Percentiles rank a stretch among this genome's conserved stretches.
Evolutionary conservation across 2,888 invertebrate genomes (phyloP).

Genomic region (Zygothrica quintamaculata): DNA sequence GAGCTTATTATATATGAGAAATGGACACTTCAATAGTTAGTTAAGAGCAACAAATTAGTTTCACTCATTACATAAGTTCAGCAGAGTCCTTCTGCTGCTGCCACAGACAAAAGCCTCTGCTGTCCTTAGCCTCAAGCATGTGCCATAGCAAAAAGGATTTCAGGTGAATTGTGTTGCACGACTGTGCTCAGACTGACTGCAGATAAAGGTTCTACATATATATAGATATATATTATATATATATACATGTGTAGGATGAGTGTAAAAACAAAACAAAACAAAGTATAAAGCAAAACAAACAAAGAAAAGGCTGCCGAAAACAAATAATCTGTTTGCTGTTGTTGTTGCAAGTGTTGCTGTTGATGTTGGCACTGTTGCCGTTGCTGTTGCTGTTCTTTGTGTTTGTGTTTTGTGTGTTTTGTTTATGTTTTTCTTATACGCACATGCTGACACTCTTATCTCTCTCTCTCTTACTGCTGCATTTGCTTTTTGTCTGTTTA

Average conservation of each 20-base stretch:
- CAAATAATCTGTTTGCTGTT: conserved; percentile 72
- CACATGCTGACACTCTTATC: conserved; percentile 39
- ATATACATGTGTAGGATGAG: too few relatives aligned
- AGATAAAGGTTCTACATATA: conserved; percentile 44
- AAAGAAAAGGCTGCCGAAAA: conserved; percentile 74
- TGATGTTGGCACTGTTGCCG: conserved; percentile 28
- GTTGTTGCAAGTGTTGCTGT: conserved; percentile 34
- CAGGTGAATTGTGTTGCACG: conserved; percentile 31
- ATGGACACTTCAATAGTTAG: conserved; percentile 1
- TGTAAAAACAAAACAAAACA: conserved; percentile 8
- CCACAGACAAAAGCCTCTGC: conserved; percentile 11
- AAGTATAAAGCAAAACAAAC: conserved; percentile 39
- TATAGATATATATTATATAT: too few relatives aligned
- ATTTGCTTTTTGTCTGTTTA: conserved; percentile 66
- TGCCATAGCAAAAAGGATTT: conserved; percentile 36
- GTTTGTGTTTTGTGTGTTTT: conserved; percentile 16
- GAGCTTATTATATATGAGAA: neutral
- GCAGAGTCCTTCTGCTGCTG: conserved; percentile 1
- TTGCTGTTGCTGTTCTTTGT: conserved; percentile 22
- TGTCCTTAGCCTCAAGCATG: conserved; percentile 23
- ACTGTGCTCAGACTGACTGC: conserved; percentile 43
- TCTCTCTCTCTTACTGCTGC: conserved; percentile 39
- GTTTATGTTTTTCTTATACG: conserved; percentile 34
- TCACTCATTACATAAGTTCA: conserved; percentile 25
- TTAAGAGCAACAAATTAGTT: conserved; percentile 45